These are phyloP conservation scores for Caranx melampygus DNA, from an alignment of 2,113 vertebrate species.

Conservation along the genomic window DNA sequence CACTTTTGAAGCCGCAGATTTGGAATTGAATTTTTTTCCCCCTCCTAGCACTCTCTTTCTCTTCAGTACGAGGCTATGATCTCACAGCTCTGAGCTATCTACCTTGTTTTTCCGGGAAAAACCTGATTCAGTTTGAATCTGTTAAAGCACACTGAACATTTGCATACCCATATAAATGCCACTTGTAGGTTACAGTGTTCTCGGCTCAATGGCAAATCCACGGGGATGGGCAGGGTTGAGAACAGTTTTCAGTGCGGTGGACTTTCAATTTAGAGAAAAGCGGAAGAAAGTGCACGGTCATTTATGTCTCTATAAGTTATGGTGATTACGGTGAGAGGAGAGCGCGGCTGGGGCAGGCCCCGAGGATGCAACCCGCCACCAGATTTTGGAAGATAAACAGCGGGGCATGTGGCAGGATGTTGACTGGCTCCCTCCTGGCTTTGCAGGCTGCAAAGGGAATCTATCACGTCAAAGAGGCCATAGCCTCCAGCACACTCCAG, in stretches of 20 bases:
- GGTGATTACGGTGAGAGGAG: slow-evolving; percentile 57
- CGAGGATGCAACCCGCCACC: slow-evolving; percentile 58
- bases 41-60: slow-evolving; percentile 59
- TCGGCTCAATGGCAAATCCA: slow-evolving; percentile 25
- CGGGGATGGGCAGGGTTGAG: background rate
- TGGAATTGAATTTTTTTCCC: slow-evolving; percentile 75
- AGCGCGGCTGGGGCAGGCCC: slow-evolving; percentile 47
- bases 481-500: slow-evolving; percentile 75
- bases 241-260: slow-evolving; percentile 11
- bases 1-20: slow-evolving; percentile 76
- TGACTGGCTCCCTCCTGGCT: slow-evolving; percentile 69
- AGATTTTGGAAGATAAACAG: slow-evolving; percentile 76
- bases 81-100: slow-evolving; percentile 66
- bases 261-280: slow-evolving; percentile 44
- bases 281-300: slow-evolving; percentile 40
- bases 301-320: slow-evolving; percentile 71
- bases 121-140: slow-evolving; percentile 64
- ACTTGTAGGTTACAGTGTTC: slow-evolving; percentile 20
- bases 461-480: slow-evolving; percentile 77
- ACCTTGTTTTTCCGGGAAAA: slow-evolving; percentile 62
- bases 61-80: slow-evolving; percentile 74
- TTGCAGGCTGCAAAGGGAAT: slow-evolving; percentile 75
- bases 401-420: slow-evolving; percentile 69
- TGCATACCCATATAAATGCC: slow-evolving; percentile 58
- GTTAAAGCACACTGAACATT: slow-evolving; percentile 57